A percentile compares a stretch with the other conserved stretches of the same genome.
phyloP scores from a whole-genome alignment of 2,888 invertebrate genomes.

The Rhorus exstirpatorius region DNA sequence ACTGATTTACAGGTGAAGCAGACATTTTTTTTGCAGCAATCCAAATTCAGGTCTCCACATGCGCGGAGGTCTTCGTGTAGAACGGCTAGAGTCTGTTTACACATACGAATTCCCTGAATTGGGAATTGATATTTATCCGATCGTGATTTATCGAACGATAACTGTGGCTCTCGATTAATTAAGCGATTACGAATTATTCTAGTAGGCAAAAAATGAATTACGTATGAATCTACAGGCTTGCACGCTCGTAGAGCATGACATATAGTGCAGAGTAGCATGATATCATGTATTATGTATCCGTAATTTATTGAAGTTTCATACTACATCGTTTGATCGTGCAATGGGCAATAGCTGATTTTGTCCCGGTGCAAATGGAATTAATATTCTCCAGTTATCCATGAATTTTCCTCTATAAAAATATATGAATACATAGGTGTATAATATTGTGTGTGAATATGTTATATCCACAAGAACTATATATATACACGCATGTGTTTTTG shows the following conservation, averaged over 20 bases:
- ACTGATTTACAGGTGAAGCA: too few species aligned
- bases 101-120: neutral
- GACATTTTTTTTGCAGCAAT: too few species aligned
- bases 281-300: conserved; percentile 21
- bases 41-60: too few species aligned
- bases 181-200: conserved; percentile 22
- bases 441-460: neutral
- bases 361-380: conserved; percentile 42
- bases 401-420: conserved; percentile 22
- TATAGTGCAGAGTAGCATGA: conserved; percentile 8
- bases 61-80: neutral
- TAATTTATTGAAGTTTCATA: conserved; percentile 55
- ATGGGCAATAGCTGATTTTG: conserved; percentile 48
- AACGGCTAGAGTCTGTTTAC: neutral
- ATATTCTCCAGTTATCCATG: conserved; percentile 29
- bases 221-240: neutral
- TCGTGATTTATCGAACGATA: conserved; percentile 1
- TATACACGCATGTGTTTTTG: conserved; percentile 5
- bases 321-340: conserved; percentile 22
- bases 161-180: conserved; percentile 15
- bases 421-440: conserved; percentile 1
- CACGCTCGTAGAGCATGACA: conserved; percentile 14
- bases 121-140: conserved; percentile 9
- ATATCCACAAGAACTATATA: neutral
- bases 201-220: conserved; percentile 6